A percentile compares a stretch with the other conserved stretches of the same genome.
These are phyloP conservation scores for Dolichallabes microphthalmus DNA, from an alignment of 2,113 vertebrate species.

Conservation along the genomic window DNA sequence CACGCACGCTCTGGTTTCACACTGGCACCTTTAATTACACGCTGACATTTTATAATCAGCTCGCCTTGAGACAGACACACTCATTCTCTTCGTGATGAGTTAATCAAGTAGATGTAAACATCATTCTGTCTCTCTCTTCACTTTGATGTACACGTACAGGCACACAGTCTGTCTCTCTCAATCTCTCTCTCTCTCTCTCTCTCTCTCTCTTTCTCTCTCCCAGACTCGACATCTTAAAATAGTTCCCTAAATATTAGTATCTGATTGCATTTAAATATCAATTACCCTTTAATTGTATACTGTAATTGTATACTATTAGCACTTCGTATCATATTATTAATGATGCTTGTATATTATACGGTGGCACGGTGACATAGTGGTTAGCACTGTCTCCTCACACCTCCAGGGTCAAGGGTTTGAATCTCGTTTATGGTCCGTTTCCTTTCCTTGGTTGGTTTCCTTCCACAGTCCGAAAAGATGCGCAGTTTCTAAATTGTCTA, in stretches of 20 bases:
- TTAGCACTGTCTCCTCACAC: too few relatives aligned
- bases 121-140: background rate
- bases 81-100: conserved; percentile 32
- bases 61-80: conserved; percentile 15
- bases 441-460: too few relatives aligned
- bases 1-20: background rate
- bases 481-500: too few relatives aligned
- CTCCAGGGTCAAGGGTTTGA: too few relatives aligned
- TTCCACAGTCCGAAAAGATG: too few relatives aligned
- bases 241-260: background rate
- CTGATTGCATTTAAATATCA: background rate
- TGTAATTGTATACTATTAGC: background rate
- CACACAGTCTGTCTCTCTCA: background rate
- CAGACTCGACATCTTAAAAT: background rate
- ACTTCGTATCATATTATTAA: background rate
- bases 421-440: too few relatives aligned
- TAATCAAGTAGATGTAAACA: conserved; percentile 49
- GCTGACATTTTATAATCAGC: conserved; percentile 49
- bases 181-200: background rate
- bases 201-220: background rate
- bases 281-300: background rate
- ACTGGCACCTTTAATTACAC: conserved; percentile 46
- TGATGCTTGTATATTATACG: background rate
- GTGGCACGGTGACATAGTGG: too few relatives aligned
- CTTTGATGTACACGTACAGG: background rate